A percentile compares a stretch with the other conserved stretches of the same genome.
Conservation (phyloP, 2,797 vertebrate genomes). For the Vultur gryphus region DNA sequence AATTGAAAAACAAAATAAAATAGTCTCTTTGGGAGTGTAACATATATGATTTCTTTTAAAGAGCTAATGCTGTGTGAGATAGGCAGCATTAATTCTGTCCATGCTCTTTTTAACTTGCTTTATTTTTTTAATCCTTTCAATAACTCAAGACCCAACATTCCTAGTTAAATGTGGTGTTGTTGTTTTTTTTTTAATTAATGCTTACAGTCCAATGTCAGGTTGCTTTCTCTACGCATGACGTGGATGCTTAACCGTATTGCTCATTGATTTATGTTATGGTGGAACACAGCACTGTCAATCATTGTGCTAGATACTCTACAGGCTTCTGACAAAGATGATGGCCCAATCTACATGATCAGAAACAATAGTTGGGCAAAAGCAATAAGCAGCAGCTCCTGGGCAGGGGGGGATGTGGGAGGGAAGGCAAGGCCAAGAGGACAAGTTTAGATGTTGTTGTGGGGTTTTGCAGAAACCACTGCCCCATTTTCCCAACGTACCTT, state of each 20-base stretch:
- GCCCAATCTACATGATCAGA: not conserved
- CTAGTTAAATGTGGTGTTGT: not conserved
- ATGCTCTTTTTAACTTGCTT: not conserved
- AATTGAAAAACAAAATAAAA: slow-evolving; percentile 52
- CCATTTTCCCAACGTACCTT: not conserved
- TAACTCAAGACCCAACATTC: not conserved
- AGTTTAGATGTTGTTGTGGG: not conserved
- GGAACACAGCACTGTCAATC: not conserved
- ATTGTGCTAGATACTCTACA: not conserved
- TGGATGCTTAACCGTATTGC: slow-evolving; percentile 1
- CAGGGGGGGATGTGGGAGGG: fast-evolving
- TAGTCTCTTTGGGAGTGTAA: slow-evolving; percentile 11
- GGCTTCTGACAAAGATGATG: not conserved
- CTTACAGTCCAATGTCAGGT: not conserved
- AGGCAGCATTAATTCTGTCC: not conserved
- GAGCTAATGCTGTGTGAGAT: not conserved
- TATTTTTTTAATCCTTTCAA: not conserved
- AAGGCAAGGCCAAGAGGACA: not conserved
- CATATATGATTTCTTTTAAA: slow-evolving; percentile 5
- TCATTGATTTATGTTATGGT: not conserved
- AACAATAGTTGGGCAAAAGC: not conserved
- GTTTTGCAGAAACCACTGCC: not conserved
- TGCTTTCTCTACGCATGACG: not conserved
- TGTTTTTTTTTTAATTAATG: not conserved
- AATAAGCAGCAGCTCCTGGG: not conserved